A percentile compares a stretch with the other conserved stretches of the same genome.
phyloP scores from a whole-genome alignment of 23 tunicate species.

The Trididemnum nubilum region DNA sequence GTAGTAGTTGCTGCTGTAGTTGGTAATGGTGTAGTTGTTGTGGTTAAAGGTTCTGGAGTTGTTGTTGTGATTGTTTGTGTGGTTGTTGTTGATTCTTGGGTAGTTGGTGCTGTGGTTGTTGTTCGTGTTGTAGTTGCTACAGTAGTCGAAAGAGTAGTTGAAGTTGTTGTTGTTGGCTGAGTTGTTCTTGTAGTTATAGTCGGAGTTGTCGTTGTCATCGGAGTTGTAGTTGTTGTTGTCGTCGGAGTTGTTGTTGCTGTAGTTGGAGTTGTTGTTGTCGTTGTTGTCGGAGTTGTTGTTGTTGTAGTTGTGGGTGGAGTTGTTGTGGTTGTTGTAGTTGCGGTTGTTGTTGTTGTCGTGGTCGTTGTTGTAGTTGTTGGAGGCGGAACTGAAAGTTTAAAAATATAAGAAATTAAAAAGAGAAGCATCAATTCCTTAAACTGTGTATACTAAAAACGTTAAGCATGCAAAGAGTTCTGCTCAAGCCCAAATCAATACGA shows the following conservation, averaged over 20 bases:
- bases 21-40: not conserved
- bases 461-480: no score
- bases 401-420: not conserved
- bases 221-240: constrained; percentile 8
- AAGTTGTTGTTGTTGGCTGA: constrained; percentile 10
- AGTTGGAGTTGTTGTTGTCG: constrained; percentile 11
- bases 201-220: constrained; percentile 13
- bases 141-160: constrained; percentile 12
- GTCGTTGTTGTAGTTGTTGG: constrained; percentile 36
- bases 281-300: constrained; percentile 3
- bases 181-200: constrained; percentile 8
- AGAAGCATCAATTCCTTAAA: not conserved
- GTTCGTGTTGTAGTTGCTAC: not conserved
- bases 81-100: no score
- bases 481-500: no score
- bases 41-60: not conserved
- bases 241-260: constrained; percentile 15
- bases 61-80: constrained; percentile 13
- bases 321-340: constrained; percentile 1
- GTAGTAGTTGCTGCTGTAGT: not conserved
- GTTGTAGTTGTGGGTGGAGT: constrained; percentile 18
- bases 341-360: not conserved
- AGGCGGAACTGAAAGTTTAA: constrained; percentile 15
- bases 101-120: not conserved
- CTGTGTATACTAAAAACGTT: no score